Base-by-base conservation (phyloP, 2,113 vertebrate genomes). In the Tenrec ecaudatus region DNA sequence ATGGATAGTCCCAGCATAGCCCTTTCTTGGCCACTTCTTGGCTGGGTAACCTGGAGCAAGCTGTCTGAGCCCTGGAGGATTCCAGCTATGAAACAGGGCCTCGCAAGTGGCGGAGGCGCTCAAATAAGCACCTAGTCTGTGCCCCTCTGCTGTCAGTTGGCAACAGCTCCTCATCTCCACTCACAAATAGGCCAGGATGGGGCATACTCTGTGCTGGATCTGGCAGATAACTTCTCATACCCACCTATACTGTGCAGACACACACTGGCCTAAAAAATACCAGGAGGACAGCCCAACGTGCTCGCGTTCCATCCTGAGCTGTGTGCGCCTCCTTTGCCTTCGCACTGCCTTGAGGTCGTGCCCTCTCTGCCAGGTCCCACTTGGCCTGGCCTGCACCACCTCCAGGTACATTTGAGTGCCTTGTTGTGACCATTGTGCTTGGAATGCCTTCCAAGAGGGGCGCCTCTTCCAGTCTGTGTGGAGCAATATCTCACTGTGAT, bases 231-330 rank as follows among this genome's bases (percentile, higher is more conserved):
- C 40, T 75, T 77, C 69, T 69, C 25, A 90, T 25, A 57, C 38
- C 15, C n/a, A 38, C 2, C 15, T 3, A 4, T 4, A 17, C 31
- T 6, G 7, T 11, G 75, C 1, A 17, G 36, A 33, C 83, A 86
- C n/a, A 10, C 12, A 31, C 6, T 58, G 69, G 1, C 47, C 36
- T 80, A 20, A 58, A 27, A 16, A 40, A 9, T 0, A 0, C 0
- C 57, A 4, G 17, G 0, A 1, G 20, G 15, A 0, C 3, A 31
- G 15, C 19, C 0, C 3, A 27, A 53, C 16, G 19, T 0, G 47
- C 5, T 2, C 6, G 68, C 0, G 0, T 53, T 53, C 47, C 47
- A 53, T 14, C 47, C 47, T 1, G 53, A 60, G 58, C 38, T 6
- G 2, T 1, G 12, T 0, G 1, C 12, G 6, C 64, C 15, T 3